Base-by-base conservation (phyloP, 2,888 invertebrate genomes). In the Conomelus anceps region DNA sequence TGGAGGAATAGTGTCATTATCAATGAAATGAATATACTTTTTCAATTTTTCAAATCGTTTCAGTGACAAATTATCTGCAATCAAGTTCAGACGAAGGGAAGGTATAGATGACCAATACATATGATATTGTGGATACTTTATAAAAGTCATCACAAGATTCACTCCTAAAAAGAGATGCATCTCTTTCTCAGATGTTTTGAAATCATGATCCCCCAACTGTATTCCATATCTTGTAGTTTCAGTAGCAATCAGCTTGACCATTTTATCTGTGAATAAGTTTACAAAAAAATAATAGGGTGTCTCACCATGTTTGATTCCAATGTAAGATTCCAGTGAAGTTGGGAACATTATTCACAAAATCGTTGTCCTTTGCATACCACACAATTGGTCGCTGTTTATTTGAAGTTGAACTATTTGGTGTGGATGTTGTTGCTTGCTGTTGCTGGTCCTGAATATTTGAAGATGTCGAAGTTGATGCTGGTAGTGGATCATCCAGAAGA, bases 11-110 rank as follows among this genome's bases (percentile, higher is more conserved):
- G 11, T 22, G 0, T 89, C 88, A 88, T 91, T 91, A 85, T 91
- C n/a, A n/a, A n/a, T n/a, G n/a, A n/a, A n/a, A n/a, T n/a, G n/a
- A n/a, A n/a, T n/a, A n/a, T n/a, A n/a, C 88, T 87, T 89, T 86
- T 90, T 89, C 84, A 91, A 89, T 85, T 91, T 89, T 88, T 91
- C 91, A 88, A 90, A 91, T 84, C 90, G 24, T 41, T 91, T 90
- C 29, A 91, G 23, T 11, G 91, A 34, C 88, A 91, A 89, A 22
- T 86, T 84, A 22, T 90, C 89, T 17, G 91, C 89, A 89, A 91
- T 91, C 4, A 90, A 23, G 22, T 89, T 24, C 88, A 91, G 88
- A 13, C 90, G 85, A 22, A 91, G 85, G 3, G 88, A 34, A n/a
- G 89, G 88, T 41, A 84, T 63, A 22, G 90, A 90, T 23, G 89